Evolutionary conservation across 2,888 invertebrate genomes (phyloP).

Genomic region (Punctoribates punctum): DNA sequence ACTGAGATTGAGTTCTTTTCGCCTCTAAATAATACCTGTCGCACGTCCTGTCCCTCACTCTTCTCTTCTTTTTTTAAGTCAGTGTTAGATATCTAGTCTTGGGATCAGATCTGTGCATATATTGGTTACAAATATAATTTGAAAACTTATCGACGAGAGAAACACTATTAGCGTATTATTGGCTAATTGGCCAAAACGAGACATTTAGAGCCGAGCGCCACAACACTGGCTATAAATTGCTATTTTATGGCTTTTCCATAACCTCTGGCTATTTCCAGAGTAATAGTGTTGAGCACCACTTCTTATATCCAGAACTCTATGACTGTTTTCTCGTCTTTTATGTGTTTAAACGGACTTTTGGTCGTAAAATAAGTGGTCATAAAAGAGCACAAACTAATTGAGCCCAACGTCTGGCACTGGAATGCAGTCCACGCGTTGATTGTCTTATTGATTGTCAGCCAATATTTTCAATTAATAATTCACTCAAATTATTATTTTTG

Average conservation of each 20-base stretch:
- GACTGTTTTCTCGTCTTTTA: constrained; percentile 14
- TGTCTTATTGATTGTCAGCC: constrained; percentile 30
- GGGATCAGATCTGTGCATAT: constrained; percentile 10
- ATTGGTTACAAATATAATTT: neutral
- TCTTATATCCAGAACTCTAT: constrained; percentile 8
- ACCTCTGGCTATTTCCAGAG: neutral
- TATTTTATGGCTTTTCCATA: constrained; percentile 14
- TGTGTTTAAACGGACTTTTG: constrained; percentile 22
- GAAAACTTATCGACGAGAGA: neutral
- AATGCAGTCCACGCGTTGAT: constrained; percentile 27
- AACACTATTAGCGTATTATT: constrained; percentile 29
- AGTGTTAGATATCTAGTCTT: constrained; percentile 4
- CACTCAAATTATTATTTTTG: neutral
- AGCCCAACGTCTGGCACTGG: neutral
- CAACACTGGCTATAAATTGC: constrained; percentile 13
- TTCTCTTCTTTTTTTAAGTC: neutral
- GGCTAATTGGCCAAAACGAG: constrained; percentile 31
- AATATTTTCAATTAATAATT: neutral
- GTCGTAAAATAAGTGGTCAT: constrained; percentile 30
- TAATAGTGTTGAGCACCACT: neutral
- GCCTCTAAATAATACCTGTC: constrained; percentile 12
- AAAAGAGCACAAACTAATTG: constrained; percentile 14
- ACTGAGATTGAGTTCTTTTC: constrained; percentile 3
- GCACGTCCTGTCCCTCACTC: constrained; percentile 12
- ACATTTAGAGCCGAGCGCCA: constrained; percentile 20